Percentiles rank a stretch among this genome's conserved stretches.
Evolutionary conservation across 2,113 vertebrate species (phyloP).

Genomic region (Hydrochoerus hydrochaeris): DNA sequence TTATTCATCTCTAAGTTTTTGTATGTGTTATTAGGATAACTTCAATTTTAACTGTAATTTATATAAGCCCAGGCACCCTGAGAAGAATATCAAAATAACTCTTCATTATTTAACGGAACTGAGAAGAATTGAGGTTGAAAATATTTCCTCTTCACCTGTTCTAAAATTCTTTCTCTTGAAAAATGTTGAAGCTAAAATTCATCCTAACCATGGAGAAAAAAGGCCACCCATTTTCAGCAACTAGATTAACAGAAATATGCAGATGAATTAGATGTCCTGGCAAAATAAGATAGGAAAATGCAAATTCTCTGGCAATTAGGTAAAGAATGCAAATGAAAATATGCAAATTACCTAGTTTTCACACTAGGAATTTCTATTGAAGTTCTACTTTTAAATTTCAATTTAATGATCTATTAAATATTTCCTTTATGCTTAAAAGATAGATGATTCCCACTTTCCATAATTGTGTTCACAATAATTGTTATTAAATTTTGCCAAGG

Average conservation of each 20-base stretch:
- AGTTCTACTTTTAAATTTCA: constrained; percentile 68
- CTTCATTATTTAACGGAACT: constrained; percentile 10
- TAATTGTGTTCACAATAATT: constrained; percentile 22
- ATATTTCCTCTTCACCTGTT: constrained; percentile 46
- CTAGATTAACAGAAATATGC: constrained; percentile 59
- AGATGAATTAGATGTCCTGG: constrained; percentile 58
- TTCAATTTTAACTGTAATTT: constrained; percentile 30
- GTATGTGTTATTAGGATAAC: not conserved
- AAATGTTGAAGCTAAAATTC: constrained; percentile 50
- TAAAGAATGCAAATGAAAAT: constrained; percentile 71
- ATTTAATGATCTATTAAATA: constrained; percentile 55
- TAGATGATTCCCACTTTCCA: not conserved
- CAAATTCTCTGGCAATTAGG: constrained; percentile 71
- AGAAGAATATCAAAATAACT: constrained; percentile 49
- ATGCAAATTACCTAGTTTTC: constrained; percentile 71
- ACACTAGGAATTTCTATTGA: constrained; percentile 53
- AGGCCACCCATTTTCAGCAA: constrained; percentile 50
- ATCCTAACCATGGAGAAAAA: constrained; percentile 61
- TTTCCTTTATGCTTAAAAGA: constrained; percentile 51
- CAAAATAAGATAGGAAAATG: constrained; percentile 69
- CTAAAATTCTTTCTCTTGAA: constrained; percentile 55
- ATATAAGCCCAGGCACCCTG: not conserved
- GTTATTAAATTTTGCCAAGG: constrained; percentile 41
- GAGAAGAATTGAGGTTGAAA: constrained; percentile 48
- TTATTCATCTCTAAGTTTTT: not conserved